These are phyloP conservation scores for Knipowitschia caucasica DNA, from an alignment of 2,797 vertebrate species.

Conservation along the genomic window DNA sequence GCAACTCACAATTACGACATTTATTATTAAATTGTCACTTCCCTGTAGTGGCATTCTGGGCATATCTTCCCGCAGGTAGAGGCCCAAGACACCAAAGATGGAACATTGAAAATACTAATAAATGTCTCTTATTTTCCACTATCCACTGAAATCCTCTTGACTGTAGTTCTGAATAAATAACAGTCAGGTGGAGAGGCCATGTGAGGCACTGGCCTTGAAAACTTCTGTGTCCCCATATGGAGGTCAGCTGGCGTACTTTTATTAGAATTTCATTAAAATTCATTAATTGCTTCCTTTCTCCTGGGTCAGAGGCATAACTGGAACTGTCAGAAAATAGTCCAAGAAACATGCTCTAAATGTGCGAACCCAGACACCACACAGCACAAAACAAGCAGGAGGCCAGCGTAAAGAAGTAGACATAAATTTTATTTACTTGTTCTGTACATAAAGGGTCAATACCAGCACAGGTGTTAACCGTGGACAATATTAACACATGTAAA, in stretches of 20 bases:
- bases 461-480: conserved; percentile 84
- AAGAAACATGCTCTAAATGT: conserved; percentile 53
- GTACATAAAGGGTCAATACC: conserved; percentile 87
- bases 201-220: conserved; percentile 65
- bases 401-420: conserved; percentile 78
- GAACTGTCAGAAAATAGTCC: conserved; percentile 60
- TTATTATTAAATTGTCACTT: no score
- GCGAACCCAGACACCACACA: conserved; percentile 33
- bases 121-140: background rate
- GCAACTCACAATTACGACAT: no score
- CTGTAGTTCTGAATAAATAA: conserved; percentile 22
- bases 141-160: background rate
- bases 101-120: no score
- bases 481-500: conserved; percentile 86
- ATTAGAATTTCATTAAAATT: conserved; percentile 79
- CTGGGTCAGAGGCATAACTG: conserved; percentile 64
- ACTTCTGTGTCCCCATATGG: conserved; percentile 38
- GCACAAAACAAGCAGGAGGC: conserved; percentile 33
- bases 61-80: no score
- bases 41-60: no score
- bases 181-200: conserved; percentile 4
- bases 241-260: conserved; percentile 72
- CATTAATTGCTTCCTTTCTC: conserved; percentile 79
- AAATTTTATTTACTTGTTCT: conserved; percentile 93
- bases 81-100: no score